These are phyloP conservation scores for Sebastes schlegelii DNA, from an alignment of 2,113 vertebrate genomes.

Conservation along the genomic window DNA sequence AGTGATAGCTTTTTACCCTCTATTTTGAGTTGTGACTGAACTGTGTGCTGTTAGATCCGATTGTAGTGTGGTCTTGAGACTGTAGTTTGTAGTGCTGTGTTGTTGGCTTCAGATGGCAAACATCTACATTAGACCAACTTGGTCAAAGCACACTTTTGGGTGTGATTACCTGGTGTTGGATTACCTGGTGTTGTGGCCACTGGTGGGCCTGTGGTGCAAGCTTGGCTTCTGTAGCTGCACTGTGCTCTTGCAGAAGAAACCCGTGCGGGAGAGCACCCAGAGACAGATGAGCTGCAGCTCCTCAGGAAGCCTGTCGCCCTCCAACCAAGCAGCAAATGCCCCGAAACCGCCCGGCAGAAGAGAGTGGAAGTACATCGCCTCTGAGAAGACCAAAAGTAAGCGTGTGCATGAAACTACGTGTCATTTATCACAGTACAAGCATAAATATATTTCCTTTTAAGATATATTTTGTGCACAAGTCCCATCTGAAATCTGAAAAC, in stretches of 20 bases:
- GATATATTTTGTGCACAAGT: background rate
- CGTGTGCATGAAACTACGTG: constrained; percentile 23
- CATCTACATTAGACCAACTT: constrained; percentile 1
- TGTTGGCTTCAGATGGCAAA: constrained; percentile 33
- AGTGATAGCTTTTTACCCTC: background rate
- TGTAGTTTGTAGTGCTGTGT: constrained; percentile 37
- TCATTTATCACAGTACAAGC: background rate
- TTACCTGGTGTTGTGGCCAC: constrained; percentile 48
- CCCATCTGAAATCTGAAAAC: background rate
- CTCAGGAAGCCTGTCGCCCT: constrained; percentile 91
- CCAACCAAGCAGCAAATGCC: constrained; percentile 84
- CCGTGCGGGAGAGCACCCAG: constrained; percentile 94
- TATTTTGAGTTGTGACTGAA: constrained; percentile 19
- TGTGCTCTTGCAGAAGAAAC: constrained; percentile 99
- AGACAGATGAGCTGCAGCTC: constrained; percentile 96
- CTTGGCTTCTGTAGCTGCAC: constrained; percentile 92
- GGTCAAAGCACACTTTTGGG: constrained; percentile 20
- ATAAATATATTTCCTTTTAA: background rate
- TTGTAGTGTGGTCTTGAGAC: constrained; percentile 13
- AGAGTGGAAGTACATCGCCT: constrained; percentile 99
- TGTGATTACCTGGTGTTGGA: constrained; percentile 35
- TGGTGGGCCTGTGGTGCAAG: constrained; percentile 70
- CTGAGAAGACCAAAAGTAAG: constrained; percentile 98
- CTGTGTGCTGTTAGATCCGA: constrained; percentile 1
- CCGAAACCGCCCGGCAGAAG: constrained; percentile 89